Conservation (phyloP, 2,888 invertebrate genomes). For the Drosophila vallismaia region DNA sequence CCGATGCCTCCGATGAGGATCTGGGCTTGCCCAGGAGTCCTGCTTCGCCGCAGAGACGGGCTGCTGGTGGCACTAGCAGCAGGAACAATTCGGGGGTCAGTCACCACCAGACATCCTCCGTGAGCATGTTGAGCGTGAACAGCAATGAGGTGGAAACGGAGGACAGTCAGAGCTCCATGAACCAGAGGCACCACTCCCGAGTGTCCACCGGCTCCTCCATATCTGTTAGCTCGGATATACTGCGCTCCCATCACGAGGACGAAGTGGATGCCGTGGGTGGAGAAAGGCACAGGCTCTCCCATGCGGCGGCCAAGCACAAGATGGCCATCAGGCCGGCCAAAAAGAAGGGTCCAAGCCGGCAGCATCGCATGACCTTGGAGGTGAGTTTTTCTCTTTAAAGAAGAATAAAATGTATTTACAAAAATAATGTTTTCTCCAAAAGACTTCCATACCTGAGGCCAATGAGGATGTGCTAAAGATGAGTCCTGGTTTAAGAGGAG, state of each 20-base stretch:
- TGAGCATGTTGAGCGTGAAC: constrained; percentile 88
- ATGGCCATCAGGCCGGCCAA: constrained; percentile 91
- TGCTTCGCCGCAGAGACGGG: constrained; percentile 87
- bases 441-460: constrained; percentile 89
- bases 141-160: constrained; percentile 85
- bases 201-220: constrained; percentile 63
- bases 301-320: constrained; percentile 92
- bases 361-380: constrained; percentile 86
- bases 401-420: not conserved
- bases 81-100: constrained; percentile 22
- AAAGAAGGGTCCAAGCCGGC: constrained; percentile 89
- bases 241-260: constrained; percentile 66
- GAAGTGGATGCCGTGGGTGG: constrained; percentile 80
- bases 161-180: constrained; percentile 53
- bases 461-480: constrained; percentile 90
- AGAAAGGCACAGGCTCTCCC: constrained; percentile 87
- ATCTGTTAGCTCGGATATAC: constrained; percentile 62
- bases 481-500: constrained; percentile 49
- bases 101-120: constrained; percentile 54
- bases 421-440: constrained; percentile 64
- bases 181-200: constrained; percentile 55
- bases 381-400: constrained; percentile 71
- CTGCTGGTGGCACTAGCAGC: constrained; percentile 48
- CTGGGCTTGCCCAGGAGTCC: constrained; percentile 90
- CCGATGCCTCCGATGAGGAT: constrained; percentile 90